phyloP scores from a whole-genome alignment of 2,113 vertebrate species.

The Isichthys henryi region DNA sequence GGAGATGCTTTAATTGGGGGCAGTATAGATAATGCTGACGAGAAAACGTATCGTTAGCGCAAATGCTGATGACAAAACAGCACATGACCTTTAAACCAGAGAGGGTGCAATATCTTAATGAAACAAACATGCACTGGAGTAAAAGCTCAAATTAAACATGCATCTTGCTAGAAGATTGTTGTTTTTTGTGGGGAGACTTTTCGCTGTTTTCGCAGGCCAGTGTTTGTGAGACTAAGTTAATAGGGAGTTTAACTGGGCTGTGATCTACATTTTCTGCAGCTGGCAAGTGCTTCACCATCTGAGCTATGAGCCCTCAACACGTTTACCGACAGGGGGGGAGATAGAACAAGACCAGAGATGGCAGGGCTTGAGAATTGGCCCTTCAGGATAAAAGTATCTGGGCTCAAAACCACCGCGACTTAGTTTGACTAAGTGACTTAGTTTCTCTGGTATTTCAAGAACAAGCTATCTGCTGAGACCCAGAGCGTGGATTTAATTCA shows the following conservation, averaged over 20 bases:
- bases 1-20: neutral
- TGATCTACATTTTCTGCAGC: neutral
- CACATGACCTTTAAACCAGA: neutral
- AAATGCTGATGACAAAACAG: neutral
- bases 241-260: slow-evolving; percentile 39
- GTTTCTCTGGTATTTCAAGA: slow-evolving; percentile 13
- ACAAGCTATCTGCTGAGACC: neutral
- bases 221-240: slow-evolving; percentile 33
- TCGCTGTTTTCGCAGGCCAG: slow-evolving; percentile 32
- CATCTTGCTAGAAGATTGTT: neutral
- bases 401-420: neutral
- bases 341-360: slow-evolving; percentile 1
- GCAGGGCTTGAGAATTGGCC: neutral
- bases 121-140: neutral
- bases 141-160: neutral
- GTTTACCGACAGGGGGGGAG: neutral
- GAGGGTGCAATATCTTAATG: neutral
- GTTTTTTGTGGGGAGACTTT: neutral
- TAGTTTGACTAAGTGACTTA: neutral
- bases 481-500: neutral
- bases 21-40: neutral
- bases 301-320: neutral
- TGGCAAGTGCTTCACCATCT: neutral
- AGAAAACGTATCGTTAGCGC: neutral
- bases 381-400: neutral